Percentiles rank a stretch among this genome's conserved stretches.
phyloP scores from a whole-genome alignment of 2,888 invertebrate species.

The Anarsia innoxiella region DNA sequence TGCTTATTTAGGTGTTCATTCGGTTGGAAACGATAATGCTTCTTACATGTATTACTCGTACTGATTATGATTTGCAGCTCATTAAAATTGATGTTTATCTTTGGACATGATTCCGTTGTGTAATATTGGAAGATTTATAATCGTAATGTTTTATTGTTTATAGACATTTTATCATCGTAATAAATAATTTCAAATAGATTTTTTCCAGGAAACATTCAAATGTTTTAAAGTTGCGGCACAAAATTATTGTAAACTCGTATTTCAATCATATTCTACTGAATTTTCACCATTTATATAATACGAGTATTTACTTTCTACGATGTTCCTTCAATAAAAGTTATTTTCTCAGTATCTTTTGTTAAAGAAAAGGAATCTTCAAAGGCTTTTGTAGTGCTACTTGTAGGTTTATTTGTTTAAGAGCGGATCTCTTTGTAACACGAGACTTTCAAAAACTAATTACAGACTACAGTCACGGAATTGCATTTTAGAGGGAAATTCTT shows the following conservation, averaged over 20 bases:
- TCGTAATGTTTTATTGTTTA: no score
- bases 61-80: background rate
- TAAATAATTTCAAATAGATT: no score
- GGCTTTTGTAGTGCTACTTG: constrained; percentile 10
- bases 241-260: no score
- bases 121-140: no score
- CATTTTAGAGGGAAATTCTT: constrained; percentile 9
- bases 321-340: constrained; percentile 7
- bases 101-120: no score
- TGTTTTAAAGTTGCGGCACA: no score
- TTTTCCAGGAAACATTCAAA: no score
- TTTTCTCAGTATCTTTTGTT: constrained; percentile 7
- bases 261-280: no score
- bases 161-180: no score
- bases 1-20: constrained; percentile 2
- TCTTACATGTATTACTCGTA: no score
- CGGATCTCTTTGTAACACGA: constrained; percentile 13
- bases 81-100: no score
- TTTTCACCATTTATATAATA: background rate
- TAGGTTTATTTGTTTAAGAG: constrained; percentile 13
- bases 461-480: constrained; percentile 7
- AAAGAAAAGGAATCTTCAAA: constrained; percentile 9
- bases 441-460: constrained; percentile 15
- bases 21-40: background rate
- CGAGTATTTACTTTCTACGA: background rate